Evolutionary conservation across 2,113 vertebrate species (phyloP).

Genomic region (Ophthalmolycus amberensis): DNA sequence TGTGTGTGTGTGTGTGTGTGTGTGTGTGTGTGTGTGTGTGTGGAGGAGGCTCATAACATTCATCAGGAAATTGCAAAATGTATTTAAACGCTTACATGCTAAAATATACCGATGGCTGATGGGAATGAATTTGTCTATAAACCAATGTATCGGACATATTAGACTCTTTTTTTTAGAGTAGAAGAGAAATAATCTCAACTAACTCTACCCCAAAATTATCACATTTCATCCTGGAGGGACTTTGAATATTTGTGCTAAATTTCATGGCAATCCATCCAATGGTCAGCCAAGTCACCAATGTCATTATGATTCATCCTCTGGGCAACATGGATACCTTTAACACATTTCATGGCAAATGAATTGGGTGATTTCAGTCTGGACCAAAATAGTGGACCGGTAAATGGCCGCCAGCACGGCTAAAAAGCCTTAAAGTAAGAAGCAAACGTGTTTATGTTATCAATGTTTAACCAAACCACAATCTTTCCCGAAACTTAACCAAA

Average conservation of each 20-base stretch:
- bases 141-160: background rate
- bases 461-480: background rate
- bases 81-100: background rate
- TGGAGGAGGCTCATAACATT: background rate
- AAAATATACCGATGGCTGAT: background rate
- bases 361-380: background rate
- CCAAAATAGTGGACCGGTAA: background rate
- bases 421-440: background rate
- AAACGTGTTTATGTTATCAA: background rate
- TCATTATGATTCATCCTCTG: background rate
- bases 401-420: background rate
- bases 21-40: background rate
- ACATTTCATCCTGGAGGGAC: background rate
- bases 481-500: background rate
- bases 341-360: background rate
- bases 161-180: background rate
- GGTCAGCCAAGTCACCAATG: background rate
- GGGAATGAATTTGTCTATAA: background rate
- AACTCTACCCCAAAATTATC: background rate
- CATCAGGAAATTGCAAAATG: background rate
- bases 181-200: background rate
- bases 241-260: background rate
- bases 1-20: background rate
- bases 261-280: background rate
- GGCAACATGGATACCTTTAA: background rate